These are phyloP conservation scores for Drosophila willistoni DNA, from an alignment of 1,140 invertebrate species.

Conservation along the genomic window DNA sequence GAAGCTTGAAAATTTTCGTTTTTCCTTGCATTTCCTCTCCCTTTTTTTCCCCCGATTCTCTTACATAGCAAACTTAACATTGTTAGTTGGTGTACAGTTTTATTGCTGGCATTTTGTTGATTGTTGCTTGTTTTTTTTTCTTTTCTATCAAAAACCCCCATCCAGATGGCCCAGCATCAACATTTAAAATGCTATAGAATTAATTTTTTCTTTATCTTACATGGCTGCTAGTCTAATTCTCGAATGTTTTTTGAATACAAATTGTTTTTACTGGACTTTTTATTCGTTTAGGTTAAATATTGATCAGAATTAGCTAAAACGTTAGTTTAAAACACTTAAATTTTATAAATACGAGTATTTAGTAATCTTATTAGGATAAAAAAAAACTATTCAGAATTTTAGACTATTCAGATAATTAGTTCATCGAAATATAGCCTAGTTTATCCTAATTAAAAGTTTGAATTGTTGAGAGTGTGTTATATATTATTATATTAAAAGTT, in stretches of 20 bases:
- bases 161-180: slow-evolving; percentile 18
- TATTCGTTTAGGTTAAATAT: background rate
- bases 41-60: background rate
- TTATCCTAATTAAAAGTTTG: too few relatives aligned
- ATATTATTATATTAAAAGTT: too few relatives aligned
- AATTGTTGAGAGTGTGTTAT: too few relatives aligned
- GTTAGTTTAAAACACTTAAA: too few relatives aligned
- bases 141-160: slow-evolving; percentile 46
- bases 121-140: slow-evolving; percentile 65
- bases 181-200: slow-evolving; percentile 3
- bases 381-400: too few relatives aligned
- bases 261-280: background rate
- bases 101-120: slow-evolving; percentile 72
- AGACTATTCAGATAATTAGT: too few relatives aligned
- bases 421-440: too few relatives aligned
- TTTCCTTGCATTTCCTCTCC: background rate
- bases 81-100: slow-evolving; percentile 66
- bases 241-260: background rate
- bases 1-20: slow-evolving; percentile 72
- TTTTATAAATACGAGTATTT: too few relatives aligned
- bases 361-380: too few relatives aligned
- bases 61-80: slow-evolving; percentile 33
- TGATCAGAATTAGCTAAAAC: slow-evolving; percentile 36
- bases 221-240: background rate
- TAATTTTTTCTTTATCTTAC: background rate